These are phyloP conservation scores for Microtus pennsylvanicus DNA, from an alignment of 2,113 vertebrate species.

Conservation along the genomic window DNA sequence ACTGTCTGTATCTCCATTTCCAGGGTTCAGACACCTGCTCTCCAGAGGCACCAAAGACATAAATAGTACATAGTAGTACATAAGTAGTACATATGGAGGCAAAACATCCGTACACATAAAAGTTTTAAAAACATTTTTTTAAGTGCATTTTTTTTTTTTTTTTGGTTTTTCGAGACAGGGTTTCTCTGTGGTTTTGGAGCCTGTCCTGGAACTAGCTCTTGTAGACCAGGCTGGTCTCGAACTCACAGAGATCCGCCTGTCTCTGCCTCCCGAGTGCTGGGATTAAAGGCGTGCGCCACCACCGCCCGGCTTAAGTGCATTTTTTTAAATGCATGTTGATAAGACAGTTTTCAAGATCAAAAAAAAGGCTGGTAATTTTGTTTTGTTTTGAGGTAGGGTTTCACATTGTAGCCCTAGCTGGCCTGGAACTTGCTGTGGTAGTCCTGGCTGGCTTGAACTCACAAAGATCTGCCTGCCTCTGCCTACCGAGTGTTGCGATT, in stretches of 20 bases:
- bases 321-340: neutral
- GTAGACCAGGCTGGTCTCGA: no score
- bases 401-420: neutral
- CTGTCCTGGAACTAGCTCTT: no score
- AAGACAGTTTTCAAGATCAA: slow-evolving; percentile 31
- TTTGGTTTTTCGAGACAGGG: no score
- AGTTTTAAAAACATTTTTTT: neutral
- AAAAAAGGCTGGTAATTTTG: neutral
- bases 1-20: neutral
- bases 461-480: neutral
- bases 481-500: neutral
- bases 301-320: neutral
- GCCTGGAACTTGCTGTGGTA: neutral
- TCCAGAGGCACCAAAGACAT: neutral
- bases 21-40: neutral
- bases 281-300: no score
- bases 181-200: no score
- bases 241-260: no score
- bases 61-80: neutral
- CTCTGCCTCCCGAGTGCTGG: no score
- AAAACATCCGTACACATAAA: neutral
- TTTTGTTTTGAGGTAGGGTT: neutral
- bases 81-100: neutral
- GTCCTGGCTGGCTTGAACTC: neutral
- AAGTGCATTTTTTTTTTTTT: neutral